phyloP scores from a whole-genome alignment of 2,888 invertebrate species.

The Phorcus lineatus region DNA sequence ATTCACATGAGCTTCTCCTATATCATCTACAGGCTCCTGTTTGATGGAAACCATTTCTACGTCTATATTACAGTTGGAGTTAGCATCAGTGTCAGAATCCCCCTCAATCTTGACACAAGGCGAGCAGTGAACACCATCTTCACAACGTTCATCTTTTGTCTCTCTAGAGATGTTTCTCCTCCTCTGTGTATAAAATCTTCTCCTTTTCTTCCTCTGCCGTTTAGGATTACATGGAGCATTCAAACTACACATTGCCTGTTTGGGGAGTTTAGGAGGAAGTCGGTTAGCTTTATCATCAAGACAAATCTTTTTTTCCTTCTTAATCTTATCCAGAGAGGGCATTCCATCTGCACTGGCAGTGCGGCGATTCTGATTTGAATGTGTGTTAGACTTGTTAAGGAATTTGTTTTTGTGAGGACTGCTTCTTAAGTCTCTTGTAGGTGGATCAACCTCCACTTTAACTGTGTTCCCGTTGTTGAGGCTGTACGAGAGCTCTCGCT shows the following conservation, averaged over 20 bases:
- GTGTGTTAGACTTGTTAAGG: neutral
- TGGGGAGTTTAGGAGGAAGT: neutral
- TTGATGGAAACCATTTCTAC: neutral
- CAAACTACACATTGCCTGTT: neutral
- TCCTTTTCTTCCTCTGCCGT: neutral
- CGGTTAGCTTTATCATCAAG: neutral
- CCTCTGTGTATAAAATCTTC: neutral
- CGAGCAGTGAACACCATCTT: neutral
- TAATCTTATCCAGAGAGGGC: neutral
- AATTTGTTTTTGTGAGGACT: neutral
- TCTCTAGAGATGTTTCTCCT: neutral
- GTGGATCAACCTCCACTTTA: neutral
- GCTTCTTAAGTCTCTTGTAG: neutral
- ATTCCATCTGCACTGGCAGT: neutral
- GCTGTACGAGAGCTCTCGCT: slow-evolving; percentile 7
- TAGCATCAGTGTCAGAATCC: neutral
- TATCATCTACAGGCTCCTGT: neutral
- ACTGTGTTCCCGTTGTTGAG: neutral
- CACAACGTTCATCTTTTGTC: neutral
- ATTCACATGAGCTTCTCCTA: neutral
- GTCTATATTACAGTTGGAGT: neutral
- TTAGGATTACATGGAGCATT: neutral
- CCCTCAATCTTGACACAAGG: neutral
- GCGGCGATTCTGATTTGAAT: too few relatives aligned
- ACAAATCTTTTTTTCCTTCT: neutral